Percentiles rank a stretch among this genome's conserved stretches.
Evolutionary conservation across 2,113 vertebrate species (phyloP).

Genomic region (Pomatorhinus ruficollis): DNA sequence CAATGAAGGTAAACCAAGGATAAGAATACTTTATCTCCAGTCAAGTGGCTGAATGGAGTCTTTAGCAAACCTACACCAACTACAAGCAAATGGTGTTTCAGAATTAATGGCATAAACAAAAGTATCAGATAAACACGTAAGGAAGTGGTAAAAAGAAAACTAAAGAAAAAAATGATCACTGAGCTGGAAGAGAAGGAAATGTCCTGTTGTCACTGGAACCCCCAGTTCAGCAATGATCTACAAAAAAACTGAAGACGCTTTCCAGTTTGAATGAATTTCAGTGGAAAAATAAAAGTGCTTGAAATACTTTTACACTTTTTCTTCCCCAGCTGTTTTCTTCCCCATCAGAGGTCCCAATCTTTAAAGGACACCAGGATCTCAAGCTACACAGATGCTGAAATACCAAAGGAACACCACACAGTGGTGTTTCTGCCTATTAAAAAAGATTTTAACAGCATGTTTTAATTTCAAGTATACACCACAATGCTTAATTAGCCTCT

Average conservation of each 20-base stretch:
- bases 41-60: fast-evolving
- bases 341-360: not conserved
- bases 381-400: not conserved
- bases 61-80: not conserved
- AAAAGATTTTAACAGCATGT: not conserved
- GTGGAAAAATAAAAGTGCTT: not conserved
- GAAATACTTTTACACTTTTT: not conserved
- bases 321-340: not conserved
- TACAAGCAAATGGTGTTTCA: not conserved
- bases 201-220: not conserved
- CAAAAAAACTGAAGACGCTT: not conserved
- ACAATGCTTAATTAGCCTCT: not conserved
- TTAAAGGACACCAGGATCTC: not conserved
- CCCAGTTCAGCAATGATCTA: not conserved
- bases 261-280: not conserved
- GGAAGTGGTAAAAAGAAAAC: not conserved
- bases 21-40: fast-evolving
- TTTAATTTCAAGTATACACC: not conserved
- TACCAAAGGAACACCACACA: not conserved
- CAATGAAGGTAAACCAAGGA: not conserved
- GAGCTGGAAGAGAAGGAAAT: not conserved
- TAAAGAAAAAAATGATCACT: not conserved
- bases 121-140: not conserved
- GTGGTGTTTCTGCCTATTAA: not conserved
- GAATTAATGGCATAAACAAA: not conserved